Conservation (phyloP, 2,888 invertebrate species). For the Acrobeloides nanus region DNA sequence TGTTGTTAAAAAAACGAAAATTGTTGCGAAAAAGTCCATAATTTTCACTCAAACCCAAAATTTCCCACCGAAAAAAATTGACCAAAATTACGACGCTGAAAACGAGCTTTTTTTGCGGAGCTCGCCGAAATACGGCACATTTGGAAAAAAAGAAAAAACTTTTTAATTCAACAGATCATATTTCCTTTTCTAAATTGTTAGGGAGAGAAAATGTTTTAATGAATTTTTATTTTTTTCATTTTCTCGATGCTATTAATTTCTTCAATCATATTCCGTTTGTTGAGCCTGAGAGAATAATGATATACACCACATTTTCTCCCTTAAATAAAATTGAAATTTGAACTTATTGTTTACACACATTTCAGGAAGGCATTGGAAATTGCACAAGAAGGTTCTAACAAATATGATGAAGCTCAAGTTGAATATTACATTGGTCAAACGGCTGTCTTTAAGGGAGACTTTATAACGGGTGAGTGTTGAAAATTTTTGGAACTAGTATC, state of each 20-base stretch:
- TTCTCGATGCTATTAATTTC: neutral
- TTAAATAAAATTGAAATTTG: neutral
- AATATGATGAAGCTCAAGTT: slow-evolving; percentile 10
- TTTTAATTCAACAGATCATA: no score
- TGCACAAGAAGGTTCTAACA: slow-evolving; percentile 8
- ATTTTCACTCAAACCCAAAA: slow-evolving; percentile 43
- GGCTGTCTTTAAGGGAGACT: slow-evolving; percentile 4
- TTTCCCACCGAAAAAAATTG: no score
- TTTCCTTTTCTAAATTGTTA: no score
- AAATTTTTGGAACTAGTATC: no score
- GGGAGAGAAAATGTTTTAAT: no score
- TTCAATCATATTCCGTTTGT: neutral
- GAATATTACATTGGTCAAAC: slow-evolving; percentile 15
- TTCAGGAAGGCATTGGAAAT: slow-evolving; percentile 10
- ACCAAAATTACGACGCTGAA: neutral
- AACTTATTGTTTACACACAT: slow-evolving; percentile 8
- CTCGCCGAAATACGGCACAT: no score
- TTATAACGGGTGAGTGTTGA: slow-evolving; percentile 14
- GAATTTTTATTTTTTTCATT: slow-evolving; percentile 5
- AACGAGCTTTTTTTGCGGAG: neutral
- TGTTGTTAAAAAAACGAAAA: no score
- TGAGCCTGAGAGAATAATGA: slow-evolving; percentile 1
- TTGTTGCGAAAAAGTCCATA: no score
- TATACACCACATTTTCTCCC: neutral
- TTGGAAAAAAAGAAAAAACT: no score